Evolutionary conservation across 1,140 invertebrate genomes (phyloP).

Genomic region (Ganaspis sp.): DNA sequence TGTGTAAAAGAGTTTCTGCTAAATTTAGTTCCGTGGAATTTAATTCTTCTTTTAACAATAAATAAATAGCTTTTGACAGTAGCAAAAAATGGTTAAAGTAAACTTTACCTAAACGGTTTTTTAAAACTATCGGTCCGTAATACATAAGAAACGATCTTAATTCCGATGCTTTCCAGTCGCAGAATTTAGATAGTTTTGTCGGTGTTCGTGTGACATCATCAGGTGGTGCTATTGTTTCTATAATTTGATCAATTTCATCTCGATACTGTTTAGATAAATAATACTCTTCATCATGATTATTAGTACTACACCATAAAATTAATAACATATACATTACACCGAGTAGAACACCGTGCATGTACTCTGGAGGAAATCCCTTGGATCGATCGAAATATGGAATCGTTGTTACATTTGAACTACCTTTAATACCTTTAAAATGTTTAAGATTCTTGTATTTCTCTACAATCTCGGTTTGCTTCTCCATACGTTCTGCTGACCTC

Average conservation of each 20-base stretch:
- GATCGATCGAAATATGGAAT: slow-evolving; percentile 7
- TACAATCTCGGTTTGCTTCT: background rate
- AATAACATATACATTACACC: slow-evolving; percentile 4
- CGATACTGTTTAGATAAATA: background rate
- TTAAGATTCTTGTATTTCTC: background rate
- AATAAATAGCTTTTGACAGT: slow-evolving; percentile 21
- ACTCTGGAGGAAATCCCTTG: slow-evolving; percentile 31
- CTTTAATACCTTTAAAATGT: slow-evolving; percentile 8
- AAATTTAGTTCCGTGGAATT: slow-evolving; percentile 16
- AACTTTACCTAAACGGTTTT: slow-evolving; percentile 4
- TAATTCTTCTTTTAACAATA: slow-evolving; percentile 28
- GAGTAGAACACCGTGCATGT: slow-evolving; percentile 34
- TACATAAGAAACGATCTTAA: slow-evolving; percentile 34
- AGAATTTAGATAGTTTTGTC: background rate
- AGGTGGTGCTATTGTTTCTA: background rate
- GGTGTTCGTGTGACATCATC: background rate
- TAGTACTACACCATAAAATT: background rate
- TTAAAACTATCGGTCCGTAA: slow-evolving; percentile 12
- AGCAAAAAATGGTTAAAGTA: slow-evolving; percentile 41
- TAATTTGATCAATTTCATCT: slow-evolving; percentile 25
- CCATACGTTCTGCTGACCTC: slow-evolving; percentile 7
- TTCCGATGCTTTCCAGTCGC: slow-evolving; percentile 12
- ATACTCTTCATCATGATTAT: background rate
- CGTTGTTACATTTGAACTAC: background rate
- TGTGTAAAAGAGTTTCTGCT: slow-evolving; percentile 33